Conservation (phyloP, 2,797 vertebrate genomes). For the Sebastiscus albofasciatus region DNA sequence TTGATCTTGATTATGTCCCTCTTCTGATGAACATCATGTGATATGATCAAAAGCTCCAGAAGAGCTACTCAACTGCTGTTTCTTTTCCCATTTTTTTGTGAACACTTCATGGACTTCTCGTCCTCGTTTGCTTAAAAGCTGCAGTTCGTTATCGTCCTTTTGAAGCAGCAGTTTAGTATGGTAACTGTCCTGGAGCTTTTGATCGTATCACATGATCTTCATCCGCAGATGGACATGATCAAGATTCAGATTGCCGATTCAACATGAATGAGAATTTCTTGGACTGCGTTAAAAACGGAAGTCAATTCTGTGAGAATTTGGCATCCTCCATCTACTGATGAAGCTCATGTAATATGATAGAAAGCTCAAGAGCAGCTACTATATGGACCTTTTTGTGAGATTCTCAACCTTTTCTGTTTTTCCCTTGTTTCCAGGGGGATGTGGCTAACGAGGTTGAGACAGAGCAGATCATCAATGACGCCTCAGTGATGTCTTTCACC, state of each 20-base stretch:
- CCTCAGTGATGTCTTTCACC: slow-evolving; percentile 94
- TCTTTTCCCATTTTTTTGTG: not conserved
- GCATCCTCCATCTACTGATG: not conserved
- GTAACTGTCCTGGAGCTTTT: not conserved
- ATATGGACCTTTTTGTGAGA: not conserved
- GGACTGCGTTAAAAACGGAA: not conserved
- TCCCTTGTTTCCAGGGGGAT: slow-evolving; percentile 85
- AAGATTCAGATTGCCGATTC: not conserved
- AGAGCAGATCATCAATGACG: slow-evolving; percentile 95
- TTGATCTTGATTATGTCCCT: not conserved
- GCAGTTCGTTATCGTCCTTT: not conserved
- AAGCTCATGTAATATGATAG: not conserved
- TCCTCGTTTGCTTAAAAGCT: not conserved
- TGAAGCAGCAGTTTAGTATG: not conserved
- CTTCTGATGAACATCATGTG: not conserved
- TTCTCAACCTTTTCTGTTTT: not conserved
- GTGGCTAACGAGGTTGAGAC: slow-evolving; percentile 99
- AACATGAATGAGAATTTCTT: not conserved
- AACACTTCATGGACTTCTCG: not conserved
- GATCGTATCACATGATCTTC: not conserved
- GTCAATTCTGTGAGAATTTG: not conserved
- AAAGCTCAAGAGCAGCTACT: not conserved
- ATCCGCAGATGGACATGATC: not conserved
- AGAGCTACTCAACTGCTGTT: not conserved
- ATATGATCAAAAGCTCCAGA: not conserved